Evolutionary conservation across 2,113 vertebrate species (phyloP).

Genomic region (Uropsilus gracilis): DNA sequence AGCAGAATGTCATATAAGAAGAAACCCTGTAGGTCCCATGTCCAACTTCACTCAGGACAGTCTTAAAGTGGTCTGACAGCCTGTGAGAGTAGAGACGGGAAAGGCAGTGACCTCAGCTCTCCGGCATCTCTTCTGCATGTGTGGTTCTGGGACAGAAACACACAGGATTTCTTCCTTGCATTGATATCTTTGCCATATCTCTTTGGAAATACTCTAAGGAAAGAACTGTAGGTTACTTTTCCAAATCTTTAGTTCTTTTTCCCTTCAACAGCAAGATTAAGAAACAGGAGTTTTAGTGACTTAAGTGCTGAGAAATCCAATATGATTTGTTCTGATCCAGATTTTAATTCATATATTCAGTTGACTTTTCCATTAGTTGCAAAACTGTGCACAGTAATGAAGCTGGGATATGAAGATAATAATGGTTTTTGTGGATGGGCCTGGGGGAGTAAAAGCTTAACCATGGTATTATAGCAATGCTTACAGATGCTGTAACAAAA

Average conservation of each 20-base stretch:
- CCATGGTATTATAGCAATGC: background rate
- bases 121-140: background rate
- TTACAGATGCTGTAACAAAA: background rate
- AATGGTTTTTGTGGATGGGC: background rate
- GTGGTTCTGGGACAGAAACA: background rate
- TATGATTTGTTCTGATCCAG: background rate
- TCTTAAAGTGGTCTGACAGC: background rate
- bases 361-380: slow-evolving; percentile 2
- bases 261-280: background rate
- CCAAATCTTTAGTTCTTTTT: slow-evolving; percentile 16
- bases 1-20: background rate
- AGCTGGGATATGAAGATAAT: background rate
- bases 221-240: background rate
- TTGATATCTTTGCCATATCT: background rate
- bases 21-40: no score
- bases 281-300: background rate
- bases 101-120: background rate
- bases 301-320: background rate
- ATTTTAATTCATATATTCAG: background rate
- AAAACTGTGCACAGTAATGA: background rate
- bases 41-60: background rate
- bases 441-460: background rate
- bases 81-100: rapidly evolving
- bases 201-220: background rate
- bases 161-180: background rate